Conservation (phyloP, 2,113 vertebrate genomes). For the Apeltes quadracus region DNA sequence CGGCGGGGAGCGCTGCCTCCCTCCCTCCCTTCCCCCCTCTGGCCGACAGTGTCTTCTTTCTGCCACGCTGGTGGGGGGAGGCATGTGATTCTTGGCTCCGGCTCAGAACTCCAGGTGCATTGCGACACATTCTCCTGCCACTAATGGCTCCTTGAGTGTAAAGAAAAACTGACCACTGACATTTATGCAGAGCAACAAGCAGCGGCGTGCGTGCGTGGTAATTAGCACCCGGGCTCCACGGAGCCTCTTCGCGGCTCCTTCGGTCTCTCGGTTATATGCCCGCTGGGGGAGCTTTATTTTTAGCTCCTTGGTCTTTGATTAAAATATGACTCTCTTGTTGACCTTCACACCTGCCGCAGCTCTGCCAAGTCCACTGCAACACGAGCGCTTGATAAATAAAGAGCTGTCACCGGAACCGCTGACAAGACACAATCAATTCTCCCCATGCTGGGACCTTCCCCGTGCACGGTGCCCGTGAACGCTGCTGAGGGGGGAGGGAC, state of each 20-base stretch:
- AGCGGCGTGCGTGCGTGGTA: slow-evolving; percentile 58
- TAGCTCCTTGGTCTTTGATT: slow-evolving; percentile 76
- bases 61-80: not conserved
- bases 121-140: slow-evolving; percentile 45
- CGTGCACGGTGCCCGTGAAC: not conserved
- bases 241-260: slow-evolving; percentile 60
- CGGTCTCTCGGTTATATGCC: slow-evolving; percentile 38
- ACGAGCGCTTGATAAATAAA: slow-evolving; percentile 63
- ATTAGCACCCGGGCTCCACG: slow-evolving; percentile 55
- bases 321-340: slow-evolving; percentile 71
- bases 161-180: slow-evolving; percentile 44
- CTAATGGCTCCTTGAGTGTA: slow-evolving; percentile 31
- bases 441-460: not conserved
- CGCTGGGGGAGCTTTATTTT: slow-evolving; percentile 65
- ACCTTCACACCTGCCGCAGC: slow-evolving; percentile 75
- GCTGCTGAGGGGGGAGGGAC: not conserved
- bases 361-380: slow-evolving; percentile 58
- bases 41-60: not conserved
- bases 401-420: slow-evolving; percentile 49
- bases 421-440: slow-evolving; percentile 64
- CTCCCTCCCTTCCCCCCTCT: too few species aligned
- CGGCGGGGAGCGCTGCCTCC: too few species aligned
- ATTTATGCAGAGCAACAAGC: slow-evolving; percentile 57
- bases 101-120: slow-evolving; percentile 49
- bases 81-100: not conserved